phyloP scores from a whole-genome alignment of 2,888 invertebrate species.

The Cremastinae sp. region DNA sequence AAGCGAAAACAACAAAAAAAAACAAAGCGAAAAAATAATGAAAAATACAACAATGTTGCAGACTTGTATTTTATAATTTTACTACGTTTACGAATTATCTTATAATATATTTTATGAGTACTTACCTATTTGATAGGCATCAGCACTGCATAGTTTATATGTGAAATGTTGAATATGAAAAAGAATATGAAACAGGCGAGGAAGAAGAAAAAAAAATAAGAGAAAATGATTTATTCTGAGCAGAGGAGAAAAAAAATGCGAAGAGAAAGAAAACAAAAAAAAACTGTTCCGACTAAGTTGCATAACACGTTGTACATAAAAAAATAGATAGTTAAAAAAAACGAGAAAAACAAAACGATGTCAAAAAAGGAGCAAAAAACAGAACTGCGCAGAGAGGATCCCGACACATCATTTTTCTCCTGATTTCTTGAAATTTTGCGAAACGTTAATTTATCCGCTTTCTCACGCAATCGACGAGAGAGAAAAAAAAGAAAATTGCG shows the following conservation, averaged over 20 bases:
- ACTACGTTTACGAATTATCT: conserved; percentile 73
- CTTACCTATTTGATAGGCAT: conserved; percentile 74
- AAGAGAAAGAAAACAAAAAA: conserved; percentile 49
- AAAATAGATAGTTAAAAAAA: conserved; percentile 60
- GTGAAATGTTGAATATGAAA: conserved; percentile 69
- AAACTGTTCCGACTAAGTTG: conserved; percentile 68
- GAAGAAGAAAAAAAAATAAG: conserved; percentile 32
- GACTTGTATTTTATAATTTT: conserved; percentile 78
- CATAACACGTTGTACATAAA: conserved; percentile 71
- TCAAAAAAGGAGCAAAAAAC: conserved; percentile 9
- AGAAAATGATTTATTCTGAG: conserved; percentile 63
- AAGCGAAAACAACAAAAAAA: conserved; percentile 40
- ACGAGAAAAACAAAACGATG: conserved; percentile 40
- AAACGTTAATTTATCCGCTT: conserved; percentile 60
- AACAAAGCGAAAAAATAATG: no score
- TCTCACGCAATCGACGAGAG: conserved; percentile 55
- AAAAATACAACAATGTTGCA: conserved; percentile 62
- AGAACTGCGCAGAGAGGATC: conserved; percentile 55
- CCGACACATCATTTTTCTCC: conserved; percentile 56
- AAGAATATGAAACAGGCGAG: conserved; percentile 52
- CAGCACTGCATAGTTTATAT: conserved; percentile 76
- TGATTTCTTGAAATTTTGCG: conserved; percentile 62
- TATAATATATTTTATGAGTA: conserved; percentile 77
- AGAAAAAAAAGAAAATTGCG: conserved; percentile 21
- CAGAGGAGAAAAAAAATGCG: conserved; percentile 38